Evolutionary conservation across 2,113 vertebrate species (phyloP), one percentile per base, ranked within the genome.

Genomic region (Vombatus ursinus): DNA sequence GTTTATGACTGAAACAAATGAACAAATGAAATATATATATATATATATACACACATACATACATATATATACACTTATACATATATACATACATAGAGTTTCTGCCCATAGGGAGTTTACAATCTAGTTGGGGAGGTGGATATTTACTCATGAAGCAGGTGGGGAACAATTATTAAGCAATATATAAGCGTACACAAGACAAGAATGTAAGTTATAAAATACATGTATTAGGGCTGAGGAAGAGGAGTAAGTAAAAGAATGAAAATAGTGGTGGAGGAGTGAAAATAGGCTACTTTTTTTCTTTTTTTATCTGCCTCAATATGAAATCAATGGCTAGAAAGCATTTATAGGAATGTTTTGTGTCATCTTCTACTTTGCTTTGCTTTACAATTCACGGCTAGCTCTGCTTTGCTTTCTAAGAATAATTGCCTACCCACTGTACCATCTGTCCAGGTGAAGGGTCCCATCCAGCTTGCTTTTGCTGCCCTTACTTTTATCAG

Each of bases 301-400:
- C n/a, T n/a, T n/a, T n/a, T n/a, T n/a, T n/a, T n/a, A n/a, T n/a
- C 16, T 77, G 16, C 6, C 1, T 77, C 68, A 44, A 8, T 22
- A n/a, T 77, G n/a, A 77, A 77, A 14, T 51, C n/a, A 48, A 25
- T 92, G 50, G 6, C 31, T n/a, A 49, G 24, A 92, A 93, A n/a
- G 23, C 47, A 52, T 12, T 94, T 52, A 11, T 31, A 84, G 49
- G 61, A 47, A 89, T 12, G 12, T 53, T 37, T 94, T 84, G 47
- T 49, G 3, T 93, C 57, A 68, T 94, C 57, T 44, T 94, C 11
- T 90, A 53, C 90, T 92, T 93, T 91, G 50, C 23, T n/a, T 94
- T n/a, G 54, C 26, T 53, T 94, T 28, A 3, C 50, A 44, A 8
- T 91, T 68, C 51, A 48, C 3, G 54, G 51, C 16, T 51, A 48